Conservation (phyloP, 2,797 vertebrate genomes). For the Gymnodraco acuticeps region DNA sequence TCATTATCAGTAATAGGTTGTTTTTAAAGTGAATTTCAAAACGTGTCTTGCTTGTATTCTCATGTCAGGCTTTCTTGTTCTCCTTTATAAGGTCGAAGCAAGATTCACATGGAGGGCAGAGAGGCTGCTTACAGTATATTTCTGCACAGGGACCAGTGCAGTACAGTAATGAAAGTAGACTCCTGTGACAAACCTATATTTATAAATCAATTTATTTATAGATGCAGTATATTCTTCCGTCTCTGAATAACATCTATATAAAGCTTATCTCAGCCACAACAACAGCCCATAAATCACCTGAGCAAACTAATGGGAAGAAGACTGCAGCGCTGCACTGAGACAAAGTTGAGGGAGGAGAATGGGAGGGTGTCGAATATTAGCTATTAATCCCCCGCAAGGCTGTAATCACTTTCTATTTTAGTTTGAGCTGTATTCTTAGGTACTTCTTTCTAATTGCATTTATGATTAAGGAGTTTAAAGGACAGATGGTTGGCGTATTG, state of each 20-base stretch:
- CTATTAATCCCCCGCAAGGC: constrained; percentile 42
- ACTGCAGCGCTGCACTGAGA: constrained; percentile 18
- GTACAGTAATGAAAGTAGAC: constrained; percentile 23
- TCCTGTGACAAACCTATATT: constrained; percentile 9
- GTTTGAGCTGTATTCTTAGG: constrained; percentile 35
- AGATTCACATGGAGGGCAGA: neutral
- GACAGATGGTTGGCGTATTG: constrained; percentile 34
- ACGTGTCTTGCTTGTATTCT: neutral
- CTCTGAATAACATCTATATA: constrained; percentile 41
- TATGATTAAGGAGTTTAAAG: constrained; percentile 50
- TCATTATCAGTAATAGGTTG: neutral
- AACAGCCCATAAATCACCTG: constrained; percentile 44
- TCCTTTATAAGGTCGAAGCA: constrained; percentile 2
- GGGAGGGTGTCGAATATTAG: constrained; percentile 25
- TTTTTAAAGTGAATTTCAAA: neutral
- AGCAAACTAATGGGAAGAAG: constrained; percentile 34
- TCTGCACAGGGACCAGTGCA: neutral
- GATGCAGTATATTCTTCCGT: constrained; percentile 8
- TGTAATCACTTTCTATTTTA: constrained; percentile 62
- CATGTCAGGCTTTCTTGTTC: neutral
- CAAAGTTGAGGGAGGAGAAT: neutral
- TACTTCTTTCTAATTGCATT: constrained; percentile 49
- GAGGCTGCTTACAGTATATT: neutral
- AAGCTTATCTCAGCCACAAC: constrained; percentile 26
- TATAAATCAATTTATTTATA: constrained; percentile 36